These are phyloP conservation scores for Cryptoprocta ferox DNA, from an alignment of 2,797 vertebrate genomes.

Conservation along the genomic window DNA sequence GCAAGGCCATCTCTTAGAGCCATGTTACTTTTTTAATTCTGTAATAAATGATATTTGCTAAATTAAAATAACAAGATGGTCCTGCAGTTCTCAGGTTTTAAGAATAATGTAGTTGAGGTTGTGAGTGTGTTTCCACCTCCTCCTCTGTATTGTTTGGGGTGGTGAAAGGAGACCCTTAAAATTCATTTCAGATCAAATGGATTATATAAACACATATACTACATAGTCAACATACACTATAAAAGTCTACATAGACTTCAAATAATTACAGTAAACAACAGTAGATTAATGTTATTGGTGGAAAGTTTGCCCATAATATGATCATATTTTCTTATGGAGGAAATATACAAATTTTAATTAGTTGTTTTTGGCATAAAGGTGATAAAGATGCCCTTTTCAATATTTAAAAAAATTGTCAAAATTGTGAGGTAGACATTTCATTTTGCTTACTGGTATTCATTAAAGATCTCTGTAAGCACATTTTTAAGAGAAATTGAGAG, in stretches of 20 bases:
- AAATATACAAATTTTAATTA: constrained; percentile 1
- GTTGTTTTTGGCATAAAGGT: background rate
- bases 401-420: background rate
- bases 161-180: background rate
- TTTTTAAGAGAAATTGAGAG: constrained; percentile 16
- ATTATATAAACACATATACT: background rate
- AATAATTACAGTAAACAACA: background rate
- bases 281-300: background rate
- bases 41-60: constrained; percentile 43
- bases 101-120: constrained; percentile 15
- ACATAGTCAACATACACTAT: background rate
- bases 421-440: constrained; percentile 25
- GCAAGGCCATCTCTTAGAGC: constrained; percentile 56
- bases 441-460: background rate
- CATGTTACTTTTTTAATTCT: constrained; percentile 40
- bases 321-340: background rate
- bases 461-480: background rate
- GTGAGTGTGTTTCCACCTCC: background rate
- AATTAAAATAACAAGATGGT: constrained; percentile 69
- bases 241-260: background rate
- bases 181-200: background rate
- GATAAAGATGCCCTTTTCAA: background rate
- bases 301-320: background rate
- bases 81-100: constrained; percentile 55
- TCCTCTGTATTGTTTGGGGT: background rate